These are phyloP conservation scores for Hyperoodon ampullatus DNA, from an alignment of 2,113 vertebrate genomes.

Conservation along the genomic window DNA sequence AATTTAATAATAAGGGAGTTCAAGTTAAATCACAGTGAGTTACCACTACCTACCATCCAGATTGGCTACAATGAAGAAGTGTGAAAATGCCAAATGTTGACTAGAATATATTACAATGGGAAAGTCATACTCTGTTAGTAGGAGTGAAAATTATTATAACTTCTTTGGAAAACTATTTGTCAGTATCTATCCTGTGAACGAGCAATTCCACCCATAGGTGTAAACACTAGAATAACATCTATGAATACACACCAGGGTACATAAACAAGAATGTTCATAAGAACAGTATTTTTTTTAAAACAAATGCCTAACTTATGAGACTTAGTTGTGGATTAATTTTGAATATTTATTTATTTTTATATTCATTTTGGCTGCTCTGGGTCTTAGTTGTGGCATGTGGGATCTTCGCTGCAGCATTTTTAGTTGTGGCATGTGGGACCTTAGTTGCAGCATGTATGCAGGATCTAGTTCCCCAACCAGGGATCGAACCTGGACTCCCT, in stretches of 20 bases:
- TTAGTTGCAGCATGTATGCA: too few species aligned
- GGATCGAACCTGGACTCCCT: too few species aligned
- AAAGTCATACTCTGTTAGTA: neutral
- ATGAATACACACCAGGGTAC: neutral
- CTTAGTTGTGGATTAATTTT: too few species aligned
- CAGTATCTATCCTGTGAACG: neutral
- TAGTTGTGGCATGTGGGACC: too few species aligned
- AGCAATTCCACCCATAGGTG: neutral
- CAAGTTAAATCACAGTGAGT: neutral
- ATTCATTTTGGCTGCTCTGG: too few species aligned
- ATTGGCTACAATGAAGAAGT: neutral
- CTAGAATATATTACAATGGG: neutral
- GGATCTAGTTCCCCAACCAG: too few species aligned
- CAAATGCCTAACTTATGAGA: too few species aligned
- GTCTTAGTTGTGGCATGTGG: too few species aligned
- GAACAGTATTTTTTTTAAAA: neutral
- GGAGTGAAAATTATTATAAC: neutral
- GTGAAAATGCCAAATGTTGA: neutral
- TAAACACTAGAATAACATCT: neutral
- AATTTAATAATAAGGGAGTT: neutral
- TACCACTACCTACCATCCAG: neutral
- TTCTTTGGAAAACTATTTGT: neutral
- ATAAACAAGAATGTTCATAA: neutral
- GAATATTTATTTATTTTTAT: too few species aligned
- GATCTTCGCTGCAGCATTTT: too few species aligned